Percentiles rank a stretch among this genome's conserved stretches.
These are phyloP conservation scores for Coelinius sp. DNA, from an alignment of 2,888 invertebrate species.

Conservation along the genomic window DNA sequence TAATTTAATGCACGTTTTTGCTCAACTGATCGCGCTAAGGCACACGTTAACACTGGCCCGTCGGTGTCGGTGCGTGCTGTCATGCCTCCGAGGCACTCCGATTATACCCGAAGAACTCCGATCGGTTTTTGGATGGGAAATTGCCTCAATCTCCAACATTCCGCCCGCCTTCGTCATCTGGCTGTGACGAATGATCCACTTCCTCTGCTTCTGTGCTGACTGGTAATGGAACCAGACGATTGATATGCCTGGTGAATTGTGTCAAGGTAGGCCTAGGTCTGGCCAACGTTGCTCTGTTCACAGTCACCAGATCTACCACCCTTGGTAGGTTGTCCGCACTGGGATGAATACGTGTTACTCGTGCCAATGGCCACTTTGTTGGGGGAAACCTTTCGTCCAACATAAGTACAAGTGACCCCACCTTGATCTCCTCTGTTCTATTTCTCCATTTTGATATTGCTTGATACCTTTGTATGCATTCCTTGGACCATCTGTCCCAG, in stretches of 20 bases:
- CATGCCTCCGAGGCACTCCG: no score
- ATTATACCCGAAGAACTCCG: no score
- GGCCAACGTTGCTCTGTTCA: neutral
- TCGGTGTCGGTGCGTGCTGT: no score
- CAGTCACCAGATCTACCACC: neutral
- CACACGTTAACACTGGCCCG: no score
- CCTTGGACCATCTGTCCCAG: neutral
- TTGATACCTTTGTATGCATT: neutral
- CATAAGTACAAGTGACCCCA: neutral
- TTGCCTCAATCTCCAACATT: neutral
- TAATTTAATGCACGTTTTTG: no score
- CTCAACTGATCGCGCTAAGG: no score
- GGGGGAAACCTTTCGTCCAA: neutral
- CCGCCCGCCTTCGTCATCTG: slow-evolving; percentile 26
- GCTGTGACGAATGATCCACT: slow-evolving; percentile 43
- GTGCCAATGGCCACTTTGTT: neutral
- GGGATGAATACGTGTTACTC: neutral
- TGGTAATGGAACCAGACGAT: neutral
- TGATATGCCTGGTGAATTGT: neutral
- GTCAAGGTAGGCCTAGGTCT: no score
- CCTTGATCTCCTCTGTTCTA: neutral
- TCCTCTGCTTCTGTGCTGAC: neutral
- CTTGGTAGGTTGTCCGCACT: no score
- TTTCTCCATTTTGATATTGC: neutral
- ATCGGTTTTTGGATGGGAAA: no score